These are phyloP conservation scores for Drosophila nikananu DNA, from an alignment of 1,140 invertebrate species.

Conservation along the genomic window DNA sequence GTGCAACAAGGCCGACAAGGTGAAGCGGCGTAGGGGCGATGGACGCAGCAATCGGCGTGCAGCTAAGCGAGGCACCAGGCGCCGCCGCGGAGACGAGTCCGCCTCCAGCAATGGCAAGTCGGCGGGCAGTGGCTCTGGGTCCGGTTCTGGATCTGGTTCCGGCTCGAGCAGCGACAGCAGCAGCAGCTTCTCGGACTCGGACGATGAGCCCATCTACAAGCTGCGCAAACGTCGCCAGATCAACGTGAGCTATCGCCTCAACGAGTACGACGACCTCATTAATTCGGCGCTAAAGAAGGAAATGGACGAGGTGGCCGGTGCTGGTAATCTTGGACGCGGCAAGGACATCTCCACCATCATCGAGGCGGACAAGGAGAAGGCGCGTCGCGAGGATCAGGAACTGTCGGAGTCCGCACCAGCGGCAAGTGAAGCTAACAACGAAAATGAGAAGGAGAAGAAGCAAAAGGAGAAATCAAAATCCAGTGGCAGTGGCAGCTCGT, in stretches of 20 bases:
- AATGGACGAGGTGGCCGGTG: conserved; percentile 90
- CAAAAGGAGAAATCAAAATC: conserved; percentile 20
- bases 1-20: conserved; percentile 56
- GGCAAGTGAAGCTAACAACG: conserved; percentile 9
- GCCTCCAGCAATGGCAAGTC: conserved; percentile 50
- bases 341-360: conserved; percentile 96
- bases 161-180: conserved; percentile 61
- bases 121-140: conserved; percentile 22
- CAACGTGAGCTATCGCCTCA: conserved; percentile 93
- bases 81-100: conserved; percentile 55
- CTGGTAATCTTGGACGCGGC: conserved; percentile 92
- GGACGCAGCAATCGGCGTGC: conserved; percentile 73
- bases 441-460: conserved; percentile 86
- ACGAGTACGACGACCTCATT: conserved; percentile 97
- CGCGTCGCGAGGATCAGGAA: conserved; percentile 68
- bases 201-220: conserved; percentile 92
- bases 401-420: conserved; percentile 34
- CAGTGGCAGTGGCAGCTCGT: conserved; percentile 33
- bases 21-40: conserved; percentile 70
- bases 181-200: conserved; percentile 87
- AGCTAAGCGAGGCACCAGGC: conserved; percentile 61
- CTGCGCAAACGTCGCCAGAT: conserved; percentile 90
- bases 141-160: conserved; percentile 13
- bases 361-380: conserved; percentile 91
- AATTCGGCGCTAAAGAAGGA: conserved; percentile 95